These are phyloP conservation scores for Pithys albifrons DNA, from an alignment of 2,113 vertebrate genomes.

Conservation along the genomic window DNA sequence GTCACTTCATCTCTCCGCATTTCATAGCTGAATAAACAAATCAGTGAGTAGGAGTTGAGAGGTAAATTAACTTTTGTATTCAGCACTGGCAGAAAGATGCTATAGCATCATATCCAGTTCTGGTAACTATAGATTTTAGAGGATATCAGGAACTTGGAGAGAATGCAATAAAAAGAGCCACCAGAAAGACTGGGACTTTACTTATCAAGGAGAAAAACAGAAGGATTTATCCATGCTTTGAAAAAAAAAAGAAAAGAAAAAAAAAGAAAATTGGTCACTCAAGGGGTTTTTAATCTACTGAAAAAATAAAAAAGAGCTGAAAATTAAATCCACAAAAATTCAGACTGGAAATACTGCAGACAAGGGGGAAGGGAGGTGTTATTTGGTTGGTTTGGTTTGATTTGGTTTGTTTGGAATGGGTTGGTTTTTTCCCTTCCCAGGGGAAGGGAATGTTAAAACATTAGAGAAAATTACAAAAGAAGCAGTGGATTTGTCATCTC, in stretches of 20 bases:
- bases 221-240: neutral
- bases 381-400: neutral
- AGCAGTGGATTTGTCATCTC: neutral
- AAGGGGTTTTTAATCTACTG: neutral
- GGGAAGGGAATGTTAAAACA: neutral
- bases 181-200: neutral
- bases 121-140: neutral
- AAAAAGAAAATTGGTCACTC: neutral
- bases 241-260: neutral
- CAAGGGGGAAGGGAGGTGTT: neutral
- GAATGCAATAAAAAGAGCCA: neutral
- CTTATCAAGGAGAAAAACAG: neutral
- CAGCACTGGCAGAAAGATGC: neutral
- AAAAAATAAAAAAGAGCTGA: neutral
- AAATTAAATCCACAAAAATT: conserved; percentile 26
- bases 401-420: neutral
- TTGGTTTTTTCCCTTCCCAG: neutral
- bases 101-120: neutral
- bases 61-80: conserved; percentile 36
- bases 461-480: neutral
- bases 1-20: neutral
- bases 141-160: neutral
- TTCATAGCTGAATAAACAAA: conserved; percentile 16
- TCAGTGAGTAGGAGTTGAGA: conserved; percentile 22
- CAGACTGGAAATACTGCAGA: neutral